phyloP scores from a whole-genome alignment of 2,888 invertebrate genomes.

The Mellilla xanthometata region DNA sequence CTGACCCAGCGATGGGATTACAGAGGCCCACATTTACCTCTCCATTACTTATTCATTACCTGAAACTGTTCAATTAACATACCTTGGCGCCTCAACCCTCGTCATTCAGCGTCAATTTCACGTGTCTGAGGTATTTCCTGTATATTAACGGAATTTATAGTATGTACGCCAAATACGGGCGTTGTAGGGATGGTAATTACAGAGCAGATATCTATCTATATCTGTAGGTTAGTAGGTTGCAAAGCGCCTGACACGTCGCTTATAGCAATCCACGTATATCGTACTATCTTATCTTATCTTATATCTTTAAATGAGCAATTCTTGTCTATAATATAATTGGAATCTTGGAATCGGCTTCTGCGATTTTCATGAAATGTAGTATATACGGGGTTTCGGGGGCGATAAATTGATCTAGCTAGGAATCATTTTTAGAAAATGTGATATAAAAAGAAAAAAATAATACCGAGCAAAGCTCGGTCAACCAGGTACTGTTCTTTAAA shows the following conservation, averaged over 20 bases:
- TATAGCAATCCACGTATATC: not conserved
- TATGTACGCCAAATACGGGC: not conserved
- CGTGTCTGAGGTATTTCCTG: constrained; percentile 15
- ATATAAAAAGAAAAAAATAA: too few species aligned
- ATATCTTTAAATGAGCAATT: too few species aligned
- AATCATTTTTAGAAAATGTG: too few species aligned
- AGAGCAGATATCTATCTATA: not conserved
- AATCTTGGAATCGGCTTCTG: too few species aligned
- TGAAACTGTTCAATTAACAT: constrained; percentile 38
- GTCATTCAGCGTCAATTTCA: constrained; percentile 41
- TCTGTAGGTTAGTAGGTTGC: too few species aligned
- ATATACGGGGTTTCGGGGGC: too few species aligned
- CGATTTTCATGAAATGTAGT: too few species aligned
- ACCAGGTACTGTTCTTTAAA: too few species aligned
- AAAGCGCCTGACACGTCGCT: not conserved
- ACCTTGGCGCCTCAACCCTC: constrained; percentile 37
- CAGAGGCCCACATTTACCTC: constrained; percentile 7
- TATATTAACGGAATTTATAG: constrained; percentile 6
- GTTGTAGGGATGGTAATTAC: constrained; percentile 1
- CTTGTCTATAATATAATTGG: too few species aligned
- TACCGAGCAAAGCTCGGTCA: too few species aligned
- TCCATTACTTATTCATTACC: constrained; percentile 38
- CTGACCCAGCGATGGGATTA: constrained; percentile 6
- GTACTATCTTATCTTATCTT: too few species aligned
- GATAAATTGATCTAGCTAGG: too few species aligned